Conservation (phyloP, 2,888 invertebrate genomes). For the Tipula helvola region DNA sequence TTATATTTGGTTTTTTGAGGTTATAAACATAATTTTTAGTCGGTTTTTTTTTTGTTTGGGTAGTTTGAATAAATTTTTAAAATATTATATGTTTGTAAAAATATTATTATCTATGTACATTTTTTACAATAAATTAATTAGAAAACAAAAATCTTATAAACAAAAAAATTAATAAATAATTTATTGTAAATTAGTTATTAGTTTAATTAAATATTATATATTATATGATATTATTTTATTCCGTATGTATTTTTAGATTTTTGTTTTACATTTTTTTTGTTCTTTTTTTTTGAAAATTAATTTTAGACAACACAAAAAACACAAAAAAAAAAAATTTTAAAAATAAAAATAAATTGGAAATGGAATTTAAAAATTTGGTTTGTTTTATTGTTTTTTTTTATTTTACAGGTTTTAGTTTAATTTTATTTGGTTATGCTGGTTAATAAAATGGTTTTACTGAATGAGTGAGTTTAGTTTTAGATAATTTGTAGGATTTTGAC, state of each 20-base stretch:
- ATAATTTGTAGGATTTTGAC: too few relatives aligned
- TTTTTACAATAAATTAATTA: background rate
- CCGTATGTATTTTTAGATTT: background rate
- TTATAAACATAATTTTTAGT: background rate
- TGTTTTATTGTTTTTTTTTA: too few relatives aligned
- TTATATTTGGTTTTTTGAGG: background rate
- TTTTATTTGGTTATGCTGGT: background rate
- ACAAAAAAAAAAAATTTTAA: background rate
- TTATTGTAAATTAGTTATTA: background rate
- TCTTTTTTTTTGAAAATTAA: background rate
- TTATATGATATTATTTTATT: background rate
- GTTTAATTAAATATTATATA: background rate
- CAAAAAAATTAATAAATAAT: background rate
- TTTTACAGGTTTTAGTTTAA: too few relatives aligned
- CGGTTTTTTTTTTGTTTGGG: background rate
- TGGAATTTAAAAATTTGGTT: background rate
- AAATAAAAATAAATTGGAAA: background rate
- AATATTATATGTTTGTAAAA: background rate
- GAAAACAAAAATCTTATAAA: too few relatives aligned
- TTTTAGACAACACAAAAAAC: background rate
- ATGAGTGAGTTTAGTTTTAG: too few relatives aligned
- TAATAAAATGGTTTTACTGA: too few relatives aligned
- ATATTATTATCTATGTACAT: background rate
- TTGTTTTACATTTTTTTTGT: background rate
- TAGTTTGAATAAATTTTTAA: background rate